These are phyloP conservation scores for Pseudochaenichthys georgianus DNA, from an alignment of 2,797 vertebrate species.

Conservation along the genomic window DNA sequence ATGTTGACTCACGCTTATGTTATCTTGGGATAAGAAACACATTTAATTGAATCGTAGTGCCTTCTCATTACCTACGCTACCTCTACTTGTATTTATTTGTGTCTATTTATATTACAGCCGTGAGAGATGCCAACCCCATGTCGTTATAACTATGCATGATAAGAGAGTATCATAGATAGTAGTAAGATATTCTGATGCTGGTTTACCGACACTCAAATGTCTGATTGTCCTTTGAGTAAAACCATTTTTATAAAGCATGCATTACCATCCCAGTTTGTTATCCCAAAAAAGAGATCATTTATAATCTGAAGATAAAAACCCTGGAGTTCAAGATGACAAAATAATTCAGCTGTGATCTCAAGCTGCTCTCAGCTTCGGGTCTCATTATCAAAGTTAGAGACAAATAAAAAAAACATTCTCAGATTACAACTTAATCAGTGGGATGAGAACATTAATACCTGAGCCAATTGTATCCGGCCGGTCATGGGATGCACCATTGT, in stretches of 20 bases:
- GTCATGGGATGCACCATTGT: constrained; percentile 39
- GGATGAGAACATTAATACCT: constrained; percentile 55
- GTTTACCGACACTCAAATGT: no score
- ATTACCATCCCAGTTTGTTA: neutral
- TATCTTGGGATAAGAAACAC: no score
- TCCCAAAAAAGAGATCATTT: neutral
- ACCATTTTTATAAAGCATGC: no score
- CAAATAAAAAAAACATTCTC: constrained; percentile 10
- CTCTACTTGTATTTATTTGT: no score
- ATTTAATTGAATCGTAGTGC: no score
- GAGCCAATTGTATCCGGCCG: constrained; percentile 14
- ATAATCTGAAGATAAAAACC: neutral
- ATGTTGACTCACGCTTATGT: neutral
- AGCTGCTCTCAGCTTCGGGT: neutral
- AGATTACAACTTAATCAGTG: constrained; percentile 38
- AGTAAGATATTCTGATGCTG: no score
- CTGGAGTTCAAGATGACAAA: neutral
- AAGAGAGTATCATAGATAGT: no score
- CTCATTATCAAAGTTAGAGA: constrained; percentile 20
- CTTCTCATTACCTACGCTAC: no score
- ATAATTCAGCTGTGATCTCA: constrained; percentile 2
- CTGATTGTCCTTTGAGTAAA: no score
- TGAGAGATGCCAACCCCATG: no score
- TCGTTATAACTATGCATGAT: no score
- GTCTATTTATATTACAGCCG: no score